A percentile compares a stretch with the other conserved stretches of the same genome.
Evolutionary conservation across 2,797 vertebrate species (phyloP).

Genomic region (Benthosema pterotum): DNA sequence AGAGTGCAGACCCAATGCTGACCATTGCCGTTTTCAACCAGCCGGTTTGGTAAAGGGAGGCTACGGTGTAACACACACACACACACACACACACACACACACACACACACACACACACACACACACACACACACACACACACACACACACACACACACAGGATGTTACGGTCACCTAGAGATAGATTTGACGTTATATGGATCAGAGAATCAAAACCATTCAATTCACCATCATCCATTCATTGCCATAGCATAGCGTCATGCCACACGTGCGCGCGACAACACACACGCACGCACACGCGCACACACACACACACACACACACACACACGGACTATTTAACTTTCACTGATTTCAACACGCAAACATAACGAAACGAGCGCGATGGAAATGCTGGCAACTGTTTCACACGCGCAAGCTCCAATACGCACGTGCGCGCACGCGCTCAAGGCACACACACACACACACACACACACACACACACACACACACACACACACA

Average conservation of each 20-base stretch:
- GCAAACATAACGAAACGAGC: no score
- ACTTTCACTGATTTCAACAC: no score
- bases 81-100: neutral
- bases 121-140: no score
- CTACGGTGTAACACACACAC: neutral
- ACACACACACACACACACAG: no score
- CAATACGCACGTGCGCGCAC: no score
- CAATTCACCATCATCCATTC: no score
- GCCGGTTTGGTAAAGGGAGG: neutral
- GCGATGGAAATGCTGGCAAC: no score
- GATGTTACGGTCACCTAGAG: no score
- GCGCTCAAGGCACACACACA: neutral
- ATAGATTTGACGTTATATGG: no score
- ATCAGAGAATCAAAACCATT: no score
- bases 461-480: neutral
- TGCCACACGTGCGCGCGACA: neutral
- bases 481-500: constrained; percentile 48
- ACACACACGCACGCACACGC: constrained; percentile 6
- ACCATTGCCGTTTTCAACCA: neutral
- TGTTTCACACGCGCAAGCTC: constrained; percentile 5
- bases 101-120: constrained; percentile 6
- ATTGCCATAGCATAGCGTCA: no score
- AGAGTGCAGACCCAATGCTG: constrained; percentile 6
- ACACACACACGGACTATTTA: neutral
- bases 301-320: neutral